Base-by-base conservation (phyloP, 1,140 invertebrate species). In the Anadara kagoshimensis region DNA sequence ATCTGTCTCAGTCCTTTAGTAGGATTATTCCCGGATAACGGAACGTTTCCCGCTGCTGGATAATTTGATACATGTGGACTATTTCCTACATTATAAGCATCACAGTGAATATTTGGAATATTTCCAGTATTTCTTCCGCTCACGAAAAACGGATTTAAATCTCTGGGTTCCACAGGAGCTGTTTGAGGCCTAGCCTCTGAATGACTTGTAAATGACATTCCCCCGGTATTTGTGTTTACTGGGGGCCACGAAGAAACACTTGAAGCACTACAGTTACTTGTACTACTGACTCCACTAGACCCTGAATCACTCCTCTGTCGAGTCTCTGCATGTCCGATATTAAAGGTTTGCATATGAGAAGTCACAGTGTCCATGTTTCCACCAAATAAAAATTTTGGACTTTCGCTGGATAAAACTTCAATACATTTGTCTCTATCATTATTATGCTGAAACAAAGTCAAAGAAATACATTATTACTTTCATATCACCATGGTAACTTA, bases 341-440 rank as follows among this genome's bases (percentile, higher is more conserved):
- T 61, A 29, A 69, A 49, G 24, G 76, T 63, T 65, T 76, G 66
- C 47, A 69, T 18, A 43, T 36, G 47, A 16, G 11, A 41, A 45
- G 56, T 24, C 36, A 64, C 7, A 41, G 12, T 36, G 53, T 51
- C 14, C n/a, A 57, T 57, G 29, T 67, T 62, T 24, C 57, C 65
- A 24, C 65, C 72, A 67, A 75, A 75, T 58, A 77, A 47, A 62
- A 62, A 69, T 54, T 70, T 72, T 36, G 73, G 75, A 62, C 66
- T 73, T 58, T 75, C 75, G 43, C 54, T 64, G 41, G 75, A 75
- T 54, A 80, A 54, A 22, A 65, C 59, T 59, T 75, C 68, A 54
- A 80, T 72, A 44, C 75, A 77, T 59, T 80, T 80, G 16, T 70
- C 54, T 61, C 70, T 63, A 57, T 79, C 78, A 74, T 79, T 79